phyloP scores from a whole-genome alignment of 2,113 vertebrate species.

The Syngnathoides biaculeatus region DNA sequence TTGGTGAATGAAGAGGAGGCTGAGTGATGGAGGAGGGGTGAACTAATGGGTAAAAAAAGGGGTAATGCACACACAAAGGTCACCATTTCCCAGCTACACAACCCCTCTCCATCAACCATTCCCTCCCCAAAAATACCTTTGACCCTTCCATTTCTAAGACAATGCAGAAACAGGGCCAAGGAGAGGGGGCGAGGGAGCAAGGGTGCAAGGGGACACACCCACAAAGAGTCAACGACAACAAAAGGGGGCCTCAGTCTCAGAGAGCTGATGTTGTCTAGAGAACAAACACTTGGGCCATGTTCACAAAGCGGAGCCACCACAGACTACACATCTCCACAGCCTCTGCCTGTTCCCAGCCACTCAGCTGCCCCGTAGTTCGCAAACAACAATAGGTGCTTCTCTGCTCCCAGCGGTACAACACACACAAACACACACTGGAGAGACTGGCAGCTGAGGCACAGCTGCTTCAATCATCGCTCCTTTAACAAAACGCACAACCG shows the following conservation, averaged over 20 bases:
- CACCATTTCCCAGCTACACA: conserved; percentile 75
- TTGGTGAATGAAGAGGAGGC: conserved; percentile 50
- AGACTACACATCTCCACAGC: conserved; percentile 54
- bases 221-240: conserved; percentile 61
- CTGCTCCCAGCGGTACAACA: conserved; percentile 45
- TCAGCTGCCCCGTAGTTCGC: conserved; percentile 46
- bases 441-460: conserved; percentile 54
- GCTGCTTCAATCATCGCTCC: conserved; percentile 52
- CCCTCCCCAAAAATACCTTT: conserved; percentile 73
- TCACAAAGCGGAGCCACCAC: conserved; percentile 61
- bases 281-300: conserved; percentile 53
- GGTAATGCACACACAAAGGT: conserved; percentile 81
- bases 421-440: conserved; percentile 30
- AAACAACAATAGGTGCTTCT: conserved; percentile 53
- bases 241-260: conserved; percentile 61
- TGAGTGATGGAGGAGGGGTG: conserved; percentile 45
- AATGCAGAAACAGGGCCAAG: conserved; percentile 52
- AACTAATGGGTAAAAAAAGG: conserved; percentile 49
- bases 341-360: conserved; percentile 69
- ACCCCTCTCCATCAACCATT: conserved; percentile 45
- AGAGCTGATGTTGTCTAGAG: conserved; percentile 50
- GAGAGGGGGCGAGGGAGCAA: conserved; percentile 21
- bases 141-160: conserved; percentile 78
- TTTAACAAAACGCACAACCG: conserved; percentile 51
- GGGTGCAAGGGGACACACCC: conserved; percentile 58